phyloP scores from a whole-genome alignment of 2,113 vertebrate genomes.

The Leucoraja erinaceus region DNA sequence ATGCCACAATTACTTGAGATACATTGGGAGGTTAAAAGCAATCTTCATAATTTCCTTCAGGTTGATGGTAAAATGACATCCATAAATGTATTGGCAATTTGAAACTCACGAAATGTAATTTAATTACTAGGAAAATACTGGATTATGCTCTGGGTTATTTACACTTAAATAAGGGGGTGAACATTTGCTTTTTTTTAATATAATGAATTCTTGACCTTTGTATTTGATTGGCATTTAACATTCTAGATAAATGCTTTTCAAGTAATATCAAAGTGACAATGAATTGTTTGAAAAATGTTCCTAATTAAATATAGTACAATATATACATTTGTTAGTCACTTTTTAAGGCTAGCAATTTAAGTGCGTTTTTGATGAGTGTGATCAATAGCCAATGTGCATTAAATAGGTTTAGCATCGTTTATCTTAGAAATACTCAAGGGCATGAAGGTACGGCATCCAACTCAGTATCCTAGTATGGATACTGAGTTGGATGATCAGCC shows the following conservation, averaged over 20 bases:
- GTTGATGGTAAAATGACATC: neutral
- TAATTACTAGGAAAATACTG: too few species aligned
- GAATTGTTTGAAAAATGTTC: neutral
- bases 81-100: too few species aligned
- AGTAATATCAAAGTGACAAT: neutral
- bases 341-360: neutral
- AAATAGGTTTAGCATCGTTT: neutral
- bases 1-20: too few species aligned
- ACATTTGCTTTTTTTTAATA: too few species aligned
- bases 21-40: too few species aligned
- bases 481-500: too few species aligned
- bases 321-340: neutral
- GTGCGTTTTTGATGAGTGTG: neutral
- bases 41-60: neutral
- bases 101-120: too few species aligned
- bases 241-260: neutral
- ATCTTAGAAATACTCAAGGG: neutral
- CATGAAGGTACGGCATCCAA: too few species aligned
- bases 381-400: neutral
- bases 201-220: too few species aligned
- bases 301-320: too few species aligned
- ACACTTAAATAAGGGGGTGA: neutral
- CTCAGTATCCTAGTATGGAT: too few species aligned
- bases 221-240: neutral
- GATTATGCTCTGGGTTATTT: neutral